These are phyloP conservation scores for Bimastos eiseni DNA, from an alignment of 2,888 invertebrate species.

Conservation along the genomic window DNA sequence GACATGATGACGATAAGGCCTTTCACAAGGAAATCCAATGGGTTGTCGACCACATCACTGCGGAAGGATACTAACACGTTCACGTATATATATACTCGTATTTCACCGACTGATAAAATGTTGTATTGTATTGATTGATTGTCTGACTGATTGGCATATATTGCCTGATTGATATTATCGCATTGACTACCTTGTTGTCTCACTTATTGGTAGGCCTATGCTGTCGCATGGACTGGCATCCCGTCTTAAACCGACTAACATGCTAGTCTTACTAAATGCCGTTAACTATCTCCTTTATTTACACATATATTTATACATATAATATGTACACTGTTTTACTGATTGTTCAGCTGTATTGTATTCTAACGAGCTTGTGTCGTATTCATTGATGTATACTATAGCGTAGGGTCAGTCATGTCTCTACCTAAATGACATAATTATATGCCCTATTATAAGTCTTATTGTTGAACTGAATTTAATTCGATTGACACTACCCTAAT, in stretches of 20 bases:
- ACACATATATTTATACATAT: too few relatives aligned
- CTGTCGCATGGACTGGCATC: neutral
- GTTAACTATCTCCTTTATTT: too few relatives aligned
- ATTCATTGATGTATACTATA: neutral
- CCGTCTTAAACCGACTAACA: neutral
- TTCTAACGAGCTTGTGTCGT: neutral
- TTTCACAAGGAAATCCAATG: slow-evolving; percentile 39
- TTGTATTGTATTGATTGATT: too few relatives aligned
- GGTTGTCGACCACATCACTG: slow-evolving; percentile 40
- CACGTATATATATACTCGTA: neutral
- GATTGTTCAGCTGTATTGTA: neutral
- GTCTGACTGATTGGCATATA: too few relatives aligned
- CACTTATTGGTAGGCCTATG: neutral
- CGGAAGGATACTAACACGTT: slow-evolving; percentile 40
- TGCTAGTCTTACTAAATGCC: too few relatives aligned
- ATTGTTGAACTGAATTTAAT: neutral
- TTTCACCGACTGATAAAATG: too few relatives aligned
- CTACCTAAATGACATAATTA: neutral
- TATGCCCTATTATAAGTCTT: neutral
- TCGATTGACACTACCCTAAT: too few relatives aligned
- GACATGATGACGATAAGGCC: slow-evolving; percentile 20
- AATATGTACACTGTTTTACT: neutral
- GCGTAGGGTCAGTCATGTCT: neutral
- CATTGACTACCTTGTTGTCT: too few relatives aligned
- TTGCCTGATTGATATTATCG: too few relatives aligned